phyloP scores from a whole-genome alignment of 2,797 vertebrate species.

The Crossoptilon crossoptilon region DNA sequence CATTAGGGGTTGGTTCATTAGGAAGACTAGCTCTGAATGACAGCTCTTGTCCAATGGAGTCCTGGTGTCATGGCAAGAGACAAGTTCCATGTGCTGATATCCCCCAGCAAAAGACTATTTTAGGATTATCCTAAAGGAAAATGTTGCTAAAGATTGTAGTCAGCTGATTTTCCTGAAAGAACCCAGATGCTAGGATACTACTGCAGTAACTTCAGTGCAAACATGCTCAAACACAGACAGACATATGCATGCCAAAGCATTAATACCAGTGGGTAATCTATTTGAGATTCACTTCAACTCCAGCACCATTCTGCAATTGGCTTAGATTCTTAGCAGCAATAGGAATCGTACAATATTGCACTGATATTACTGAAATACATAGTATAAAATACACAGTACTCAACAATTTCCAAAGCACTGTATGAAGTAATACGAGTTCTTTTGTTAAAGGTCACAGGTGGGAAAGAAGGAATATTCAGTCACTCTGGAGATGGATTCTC shows the following conservation, averaged over 20 bases:
- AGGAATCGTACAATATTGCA: background rate
- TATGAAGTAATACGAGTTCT: background rate
- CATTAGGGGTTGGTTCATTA: constrained; percentile 5
- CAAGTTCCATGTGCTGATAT: background rate
- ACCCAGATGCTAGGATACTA: background rate
- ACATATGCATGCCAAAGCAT: background rate
- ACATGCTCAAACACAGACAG: background rate
- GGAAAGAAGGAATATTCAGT: background rate
- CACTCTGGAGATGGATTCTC: background rate
- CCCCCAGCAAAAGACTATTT: background rate
- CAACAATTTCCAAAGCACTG: background rate
- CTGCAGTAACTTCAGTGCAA: background rate
- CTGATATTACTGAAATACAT: background rate
- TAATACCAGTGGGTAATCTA: background rate
- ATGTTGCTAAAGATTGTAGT: background rate
- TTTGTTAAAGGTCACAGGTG: background rate
- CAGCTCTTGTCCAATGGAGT: background rate
- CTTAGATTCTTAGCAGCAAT: background rate
- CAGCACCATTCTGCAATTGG: background rate
- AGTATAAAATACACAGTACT: background rate
- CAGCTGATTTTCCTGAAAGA: constrained; percentile 1
- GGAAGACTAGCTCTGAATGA: constrained; percentile 2
- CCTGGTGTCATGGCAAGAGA: background rate
- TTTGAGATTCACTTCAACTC: background rate
- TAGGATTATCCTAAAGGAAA: background rate